These are phyloP conservation scores for Papilio polyxenes DNA, from an alignment of 1,140 invertebrate species.

Conservation along the genomic window DNA sequence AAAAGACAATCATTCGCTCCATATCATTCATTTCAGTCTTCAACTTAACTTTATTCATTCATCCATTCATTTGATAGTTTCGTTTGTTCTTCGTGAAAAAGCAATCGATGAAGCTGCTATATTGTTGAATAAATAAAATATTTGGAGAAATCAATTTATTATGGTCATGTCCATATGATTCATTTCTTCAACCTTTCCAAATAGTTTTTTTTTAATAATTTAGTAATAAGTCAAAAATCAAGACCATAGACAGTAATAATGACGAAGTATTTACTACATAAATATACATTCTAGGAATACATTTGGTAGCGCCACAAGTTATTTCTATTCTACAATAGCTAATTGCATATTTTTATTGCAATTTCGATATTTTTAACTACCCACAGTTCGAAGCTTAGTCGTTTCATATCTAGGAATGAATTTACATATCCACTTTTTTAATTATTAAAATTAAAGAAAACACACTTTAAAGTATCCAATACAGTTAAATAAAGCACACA, in stretches of 20 bases:
- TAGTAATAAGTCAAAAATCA: not conserved
- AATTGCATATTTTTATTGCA: conserved; percentile 20
- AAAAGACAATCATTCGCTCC: not conserved
- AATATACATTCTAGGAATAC: conserved; percentile 14
- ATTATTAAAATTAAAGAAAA: not conserved
- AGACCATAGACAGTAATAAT: not conserved
- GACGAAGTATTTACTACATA: not conserved
- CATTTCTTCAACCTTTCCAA: too few relatives aligned
- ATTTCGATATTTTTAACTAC: conserved; percentile 1
- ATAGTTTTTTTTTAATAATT: too few relatives aligned
- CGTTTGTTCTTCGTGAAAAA: not conserved
- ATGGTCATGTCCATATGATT: not conserved
- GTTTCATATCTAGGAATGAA: not conserved
- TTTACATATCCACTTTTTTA: not conserved
- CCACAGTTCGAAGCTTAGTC: not conserved
- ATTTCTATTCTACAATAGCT: not conserved
- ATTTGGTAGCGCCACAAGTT: conserved; percentile 12
- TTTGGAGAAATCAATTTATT: not conserved
- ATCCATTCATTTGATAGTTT: not conserved
- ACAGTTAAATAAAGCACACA: not conserved
- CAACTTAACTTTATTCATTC: not conserved
- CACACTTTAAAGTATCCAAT: not conserved
- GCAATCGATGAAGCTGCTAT: too few relatives aligned
- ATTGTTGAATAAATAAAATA: not conserved
- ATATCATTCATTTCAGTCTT: not conserved